phyloP scores from a whole-genome alignment of 2,888 invertebrate genomes.

The Trichacis sp. region DNA sequence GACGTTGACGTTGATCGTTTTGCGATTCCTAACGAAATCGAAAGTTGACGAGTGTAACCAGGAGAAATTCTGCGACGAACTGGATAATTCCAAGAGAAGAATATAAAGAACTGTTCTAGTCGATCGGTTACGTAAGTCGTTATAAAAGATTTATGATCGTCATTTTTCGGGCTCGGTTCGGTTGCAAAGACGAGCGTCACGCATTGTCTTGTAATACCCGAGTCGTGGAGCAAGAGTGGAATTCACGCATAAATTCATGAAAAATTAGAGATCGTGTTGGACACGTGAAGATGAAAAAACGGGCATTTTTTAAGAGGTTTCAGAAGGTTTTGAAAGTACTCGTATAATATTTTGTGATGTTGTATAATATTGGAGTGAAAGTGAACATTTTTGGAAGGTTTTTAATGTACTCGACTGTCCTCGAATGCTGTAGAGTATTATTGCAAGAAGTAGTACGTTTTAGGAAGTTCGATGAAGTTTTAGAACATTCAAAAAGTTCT shows the following conservation, averaged over 20 bases:
- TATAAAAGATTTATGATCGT: slow-evolving; percentile 40
- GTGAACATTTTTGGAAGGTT: no score
- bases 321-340: no score
- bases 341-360: no score
- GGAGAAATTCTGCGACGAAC: slow-evolving; percentile 22
- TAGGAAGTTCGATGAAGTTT: no score
- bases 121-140: slow-evolving; percentile 40
- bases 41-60: slow-evolving; percentile 12
- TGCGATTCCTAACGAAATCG: neutral
- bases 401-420: no score
- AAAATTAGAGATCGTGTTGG: slow-evolving; percentile 26
- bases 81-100: slow-evolving; percentile 29
- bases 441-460: no score
- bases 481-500: no score
- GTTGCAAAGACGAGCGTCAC: slow-evolving; percentile 29
- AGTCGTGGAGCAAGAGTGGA: slow-evolving; percentile 16
- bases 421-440: no score
- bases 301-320: no score
- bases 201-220: slow-evolving; percentile 40
- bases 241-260: slow-evolving; percentile 23
- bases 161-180: slow-evolving; percentile 39
- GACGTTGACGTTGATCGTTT: no score
- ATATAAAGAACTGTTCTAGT: slow-evolving; percentile 40
- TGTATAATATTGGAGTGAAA: no score
- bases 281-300: slow-evolving; percentile 18